These are phyloP conservation scores for Anser cygnoides DNA, from an alignment of 2,113 vertebrate species.

Conservation along the genomic window DNA sequence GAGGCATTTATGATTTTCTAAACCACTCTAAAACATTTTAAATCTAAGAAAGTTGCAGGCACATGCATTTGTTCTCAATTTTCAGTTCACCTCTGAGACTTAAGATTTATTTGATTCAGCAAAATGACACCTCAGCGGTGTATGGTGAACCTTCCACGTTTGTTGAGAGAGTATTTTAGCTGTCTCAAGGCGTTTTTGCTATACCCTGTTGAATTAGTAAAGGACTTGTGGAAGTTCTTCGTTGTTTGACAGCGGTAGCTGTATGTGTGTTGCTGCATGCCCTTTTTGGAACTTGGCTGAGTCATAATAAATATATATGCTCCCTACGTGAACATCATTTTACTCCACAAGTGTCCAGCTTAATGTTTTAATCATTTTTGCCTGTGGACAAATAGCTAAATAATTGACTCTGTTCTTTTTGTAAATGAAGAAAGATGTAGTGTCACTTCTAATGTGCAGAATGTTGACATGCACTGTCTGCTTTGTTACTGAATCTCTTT, in stretches of 20 bases:
- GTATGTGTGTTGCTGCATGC: not conserved
- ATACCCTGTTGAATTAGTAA: not conserved
- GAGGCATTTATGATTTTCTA: not conserved
- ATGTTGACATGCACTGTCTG: not conserved
- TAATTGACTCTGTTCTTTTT: not conserved
- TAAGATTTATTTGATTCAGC: not conserved
- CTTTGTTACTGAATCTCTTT: not conserved
- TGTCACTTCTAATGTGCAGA: not conserved
- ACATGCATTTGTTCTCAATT: not conserved
- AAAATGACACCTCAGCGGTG: not conserved
- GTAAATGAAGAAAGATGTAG: not conserved
- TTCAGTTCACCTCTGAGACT: not conserved
- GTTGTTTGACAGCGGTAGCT: not conserved
- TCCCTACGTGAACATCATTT: not conserved
- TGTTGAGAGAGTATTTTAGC: not conserved
- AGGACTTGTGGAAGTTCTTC: not conserved
- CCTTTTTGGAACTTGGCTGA: not conserved
- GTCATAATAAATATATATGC: not conserved
- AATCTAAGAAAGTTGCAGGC: not conserved
- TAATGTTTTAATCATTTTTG: not conserved
- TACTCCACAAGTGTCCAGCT: not conserved
- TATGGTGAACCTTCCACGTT: not conserved
- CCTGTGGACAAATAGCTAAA: not conserved
- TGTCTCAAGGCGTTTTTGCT: not conserved
- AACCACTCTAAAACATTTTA: not conserved